Conservation (phyloP, 1,140 invertebrate genomes). For the Dryas iulia region DNA sequence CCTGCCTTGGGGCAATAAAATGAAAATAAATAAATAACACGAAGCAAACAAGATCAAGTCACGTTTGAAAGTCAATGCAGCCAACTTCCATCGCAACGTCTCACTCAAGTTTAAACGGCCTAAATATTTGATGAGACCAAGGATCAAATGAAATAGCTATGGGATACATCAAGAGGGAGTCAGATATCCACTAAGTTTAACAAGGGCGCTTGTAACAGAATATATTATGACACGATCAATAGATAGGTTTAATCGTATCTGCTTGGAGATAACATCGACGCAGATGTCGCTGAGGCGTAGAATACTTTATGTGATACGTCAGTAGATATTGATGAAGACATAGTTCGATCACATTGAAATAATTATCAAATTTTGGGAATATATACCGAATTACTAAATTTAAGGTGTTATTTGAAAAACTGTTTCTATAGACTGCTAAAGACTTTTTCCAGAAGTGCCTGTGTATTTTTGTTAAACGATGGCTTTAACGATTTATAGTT, state of each 20-base stretch:
- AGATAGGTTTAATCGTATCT: constrained; percentile 47
- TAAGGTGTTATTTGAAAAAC: background rate
- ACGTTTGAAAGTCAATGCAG: constrained; percentile 62
- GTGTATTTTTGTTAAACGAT: too few species aligned
- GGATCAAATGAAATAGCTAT: constrained; percentile 77
- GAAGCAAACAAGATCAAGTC: constrained; percentile 38
- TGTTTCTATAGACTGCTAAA: too few species aligned
- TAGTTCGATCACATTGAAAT: background rate
- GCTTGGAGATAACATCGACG: constrained; percentile 25
- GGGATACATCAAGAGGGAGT: constrained; percentile 62
- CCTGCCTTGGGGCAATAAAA: constrained; percentile 27
- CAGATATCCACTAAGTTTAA: constrained; percentile 64
- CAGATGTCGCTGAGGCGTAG: constrained; percentile 19
- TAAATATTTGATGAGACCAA: constrained; percentile 77
- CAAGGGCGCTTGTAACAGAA: constrained; percentile 70
- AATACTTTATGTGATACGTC: constrained; percentile 31
- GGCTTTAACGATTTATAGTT: too few species aligned
- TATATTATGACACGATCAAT: constrained; percentile 70
- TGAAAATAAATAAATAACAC: constrained; percentile 44
- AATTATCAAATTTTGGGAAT: background rate
- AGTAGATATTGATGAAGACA: background rate
- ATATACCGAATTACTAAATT: background rate
- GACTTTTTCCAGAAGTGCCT: too few species aligned
- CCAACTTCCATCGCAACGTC: constrained; percentile 45
- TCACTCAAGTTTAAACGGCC: constrained; percentile 70